A percentile compares a stretch with the other conserved stretches of the same genome.
Evolutionary conservation across 2,113 vertebrate genomes (phyloP).

Genomic region (Aldabrachelys gigantea): DNA sequence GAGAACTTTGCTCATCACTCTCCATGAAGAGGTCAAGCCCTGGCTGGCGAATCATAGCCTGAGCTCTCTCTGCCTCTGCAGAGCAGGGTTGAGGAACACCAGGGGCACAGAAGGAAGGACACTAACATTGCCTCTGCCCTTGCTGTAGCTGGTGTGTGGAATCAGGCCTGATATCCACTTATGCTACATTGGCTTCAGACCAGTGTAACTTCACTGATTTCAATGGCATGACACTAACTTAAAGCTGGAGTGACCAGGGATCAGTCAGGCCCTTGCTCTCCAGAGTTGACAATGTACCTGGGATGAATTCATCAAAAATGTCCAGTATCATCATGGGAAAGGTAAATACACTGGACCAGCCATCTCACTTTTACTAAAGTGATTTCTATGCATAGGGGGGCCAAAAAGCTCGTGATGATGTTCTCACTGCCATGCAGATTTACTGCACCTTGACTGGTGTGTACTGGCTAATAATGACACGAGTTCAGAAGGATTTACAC

Average conservation of each 20-base stretch:
- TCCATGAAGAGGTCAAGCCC: accelerated
- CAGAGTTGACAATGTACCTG: not conserved
- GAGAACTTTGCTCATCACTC: accelerated
- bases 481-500: accelerated
- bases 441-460: not conserved
- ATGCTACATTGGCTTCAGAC: not conserved
- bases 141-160: not conserved
- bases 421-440: not conserved
- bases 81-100: not conserved
- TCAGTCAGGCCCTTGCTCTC: not conserved
- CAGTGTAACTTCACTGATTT: not conserved
- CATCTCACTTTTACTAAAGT: not conserved
- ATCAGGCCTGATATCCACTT: not conserved
- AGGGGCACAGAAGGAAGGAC: not conserved
- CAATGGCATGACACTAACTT: not conserved
- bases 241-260: not conserved
- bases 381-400: not conserved
- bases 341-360: not conserved
- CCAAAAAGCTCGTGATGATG: not conserved
- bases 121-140: not conserved
- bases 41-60: too few species aligned
- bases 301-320: not conserved
- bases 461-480: accelerated
- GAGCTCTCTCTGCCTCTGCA: not conserved
- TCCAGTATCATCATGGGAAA: not conserved